Evolutionary conservation across 2,113 vertebrate genomes (phyloP).

Genomic region (Mellivora capensis): DNA sequence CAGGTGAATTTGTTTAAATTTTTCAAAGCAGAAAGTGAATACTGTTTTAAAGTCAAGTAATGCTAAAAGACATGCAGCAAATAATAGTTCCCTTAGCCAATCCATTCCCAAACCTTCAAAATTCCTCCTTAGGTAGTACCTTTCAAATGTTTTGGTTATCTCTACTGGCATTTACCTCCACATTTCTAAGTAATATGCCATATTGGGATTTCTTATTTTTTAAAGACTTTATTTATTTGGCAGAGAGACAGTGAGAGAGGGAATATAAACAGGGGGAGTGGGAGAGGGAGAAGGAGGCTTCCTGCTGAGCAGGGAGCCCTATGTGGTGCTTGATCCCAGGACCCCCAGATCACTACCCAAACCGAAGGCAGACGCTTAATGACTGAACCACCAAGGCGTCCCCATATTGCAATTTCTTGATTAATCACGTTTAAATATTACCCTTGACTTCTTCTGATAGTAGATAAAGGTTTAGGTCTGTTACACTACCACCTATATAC

Average conservation of each 20-base stretch:
- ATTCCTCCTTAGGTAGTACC: not conserved
- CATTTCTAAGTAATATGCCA: not conserved
- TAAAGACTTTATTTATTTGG: too few relatives aligned
- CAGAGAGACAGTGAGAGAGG: too few relatives aligned
- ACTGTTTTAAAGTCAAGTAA: not conserved
- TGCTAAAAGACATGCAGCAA: not conserved
- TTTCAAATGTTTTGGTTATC: not conserved
- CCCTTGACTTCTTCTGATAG: not conserved
- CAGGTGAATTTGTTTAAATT: not conserved
- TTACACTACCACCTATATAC: not conserved
- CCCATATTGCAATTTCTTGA: not conserved
- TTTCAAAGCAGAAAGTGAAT: not conserved
- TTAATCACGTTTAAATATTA: not conserved
- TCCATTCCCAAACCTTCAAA: not conserved
- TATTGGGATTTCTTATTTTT: not conserved
- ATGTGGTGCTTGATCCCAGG: too few relatives aligned
- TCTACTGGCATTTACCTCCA: not conserved
- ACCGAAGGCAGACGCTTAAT: too few relatives aligned
- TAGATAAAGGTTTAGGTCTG: not conserved
- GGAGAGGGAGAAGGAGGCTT: too few relatives aligned
- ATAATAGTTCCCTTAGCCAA: not conserved
- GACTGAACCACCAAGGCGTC: too few relatives aligned
- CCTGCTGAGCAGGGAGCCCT: too few relatives aligned
- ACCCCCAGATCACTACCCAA: too few relatives aligned
- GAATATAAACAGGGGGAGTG: too few relatives aligned